Evolutionary conservation across 2,888 invertebrate genomes (phyloP), one percentile per base, ranked within the genome.

Genomic region (Malthinus seriepunctatus): DNA sequence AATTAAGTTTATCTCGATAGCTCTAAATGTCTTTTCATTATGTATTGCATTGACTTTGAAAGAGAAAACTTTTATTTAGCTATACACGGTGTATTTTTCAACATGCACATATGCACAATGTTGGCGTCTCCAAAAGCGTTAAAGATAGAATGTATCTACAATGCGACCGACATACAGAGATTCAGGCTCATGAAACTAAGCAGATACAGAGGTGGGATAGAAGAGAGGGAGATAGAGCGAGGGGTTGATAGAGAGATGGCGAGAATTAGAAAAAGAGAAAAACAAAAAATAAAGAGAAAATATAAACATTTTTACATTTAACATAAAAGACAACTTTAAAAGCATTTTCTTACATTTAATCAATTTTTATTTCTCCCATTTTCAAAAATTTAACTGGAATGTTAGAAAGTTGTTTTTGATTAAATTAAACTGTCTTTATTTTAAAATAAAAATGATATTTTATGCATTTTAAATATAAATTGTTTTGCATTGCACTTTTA

Each of bases 391-490:
- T n/a, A n/a, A n/a, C n/a, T n/a, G n/a, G n/a, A n/a, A n/a, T n/a
- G n/a, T n/a, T n/a, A n/a, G n/a, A 23, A 23, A 23, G 3, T 5
- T 23, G 3, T 44, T 31, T 31, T 15, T 44, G 4, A 44, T n/a
- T 44, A 44, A 44, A 44, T 44, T 44, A 44, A 44, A 44, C n/a
- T 9, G 44, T 44, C 31, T 44, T 15, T 23, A 14, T 39, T 39
- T 39, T n/a, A 2, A 15, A 39, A 39, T 45, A 45, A 15, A 10
- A 45, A 14, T 11, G 44, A 42, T n/a, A 51, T 47, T 51, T 51
- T 51, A 44, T 56, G 51, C 59, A 59, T 56, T 2, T 60, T 56
- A 60, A 56, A 60, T 56, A 56, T 60, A 56, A 49, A 56, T 60
- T 60, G 60, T 60, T 56, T 60, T 56, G 60, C 56, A 52, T 60